Base-by-base conservation (phyloP, 2,113 vertebrate genomes). In the Chauna torquata region DNA sequence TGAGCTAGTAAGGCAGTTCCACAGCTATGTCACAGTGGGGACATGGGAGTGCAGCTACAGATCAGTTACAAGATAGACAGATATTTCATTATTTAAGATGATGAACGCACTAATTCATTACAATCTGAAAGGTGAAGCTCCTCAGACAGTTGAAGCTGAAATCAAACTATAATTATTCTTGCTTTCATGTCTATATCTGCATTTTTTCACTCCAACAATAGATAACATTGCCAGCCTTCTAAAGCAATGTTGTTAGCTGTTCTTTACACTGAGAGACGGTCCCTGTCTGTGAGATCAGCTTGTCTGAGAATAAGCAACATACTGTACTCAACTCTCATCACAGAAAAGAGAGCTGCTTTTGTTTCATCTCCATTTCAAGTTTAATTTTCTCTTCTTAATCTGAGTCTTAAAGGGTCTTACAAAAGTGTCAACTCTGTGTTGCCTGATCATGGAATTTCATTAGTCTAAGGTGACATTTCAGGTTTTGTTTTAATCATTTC, bases 401-500 rank as follows among this genome's bases (percentile, higher is more conserved):
- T 49, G 69, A 75, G 28, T 82, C 96, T 96, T 93, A 94, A 95
- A 94, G 76, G 78, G 61, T 78, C 82, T 85, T 61, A 78, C 40
- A 87, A 70, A 97, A 82, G 66, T 82, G 54, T 72, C 72, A 89
- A 55, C 42, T 76, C 72, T 50, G 16, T 64, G 59, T 55, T 90
- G 47, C 74, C 36, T 86, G 80, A 94, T 87, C 74, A 90, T 85
- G 86, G 87, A 88, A 97, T 97, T 97, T 94, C 92, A 93, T 97
- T 96, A 96, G 86, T 66, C 44, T 94, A 74, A 92, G 91, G 86
- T 88, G 94, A 96, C 92, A 85, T 94, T 94, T 92, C 90, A 85
- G 78, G 74, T 71, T 95, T 94, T 75, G 66, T 95, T 97, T 95
- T 96, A 97, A 93, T 96, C 6, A 97, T 91, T 92, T 90, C 81